Evolutionary conservation across 2,113 vertebrate genomes (phyloP), one percentile per base, ranked within the genome.

Genomic region (Channa argus): DNA sequence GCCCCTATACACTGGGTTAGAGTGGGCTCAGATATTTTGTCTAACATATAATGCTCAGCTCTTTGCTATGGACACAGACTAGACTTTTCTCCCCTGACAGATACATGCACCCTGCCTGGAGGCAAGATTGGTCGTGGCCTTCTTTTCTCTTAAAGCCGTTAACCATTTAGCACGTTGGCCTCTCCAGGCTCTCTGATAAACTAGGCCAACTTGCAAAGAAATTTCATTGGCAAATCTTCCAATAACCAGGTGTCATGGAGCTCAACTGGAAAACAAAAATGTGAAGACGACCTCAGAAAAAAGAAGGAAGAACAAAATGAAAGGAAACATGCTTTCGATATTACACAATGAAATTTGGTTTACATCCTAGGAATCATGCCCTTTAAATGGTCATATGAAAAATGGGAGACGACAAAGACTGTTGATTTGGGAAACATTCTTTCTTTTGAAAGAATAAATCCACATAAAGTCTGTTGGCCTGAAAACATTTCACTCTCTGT

Each of bases 101-200:
- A 86, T 83, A 66, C 79, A 71, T 77, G 70, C 62, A 71, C 60
- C 43, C 54, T 67, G 86, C 82, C 82, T 70, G 37, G 14, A 75
- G 82, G 75, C 72, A 54, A 50, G 71, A 87, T 87, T 82, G 79
- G 60, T 74, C 76, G 64, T 24, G 74, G 66, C 71, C 71, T 77
- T 43, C 69, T 73, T 60, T 66, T 77, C 72, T 85, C 76, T 74
- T 71, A 68, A 85, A 75, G 79, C 77, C 71, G 76, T 85, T 87
- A 87, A 80, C 75, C 76, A 82, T 85, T 87, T 85, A 85, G 64
- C 13, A 3, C 46, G 9, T 58, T 43, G 65, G 69, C 64, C 72
- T 58, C 47, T 7, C 24, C 12, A 45, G 61, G 58, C 63, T 62
- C 37, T 52, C 50, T 47, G 52, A 75, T 75, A 78, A 84, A 76